A percentile compares a stretch with the other conserved stretches of the same genome.
These are phyloP conservation scores for Psittacula derbiana DNA, from an alignment of 2,797 vertebrate genomes.

Conservation along the genomic window DNA sequence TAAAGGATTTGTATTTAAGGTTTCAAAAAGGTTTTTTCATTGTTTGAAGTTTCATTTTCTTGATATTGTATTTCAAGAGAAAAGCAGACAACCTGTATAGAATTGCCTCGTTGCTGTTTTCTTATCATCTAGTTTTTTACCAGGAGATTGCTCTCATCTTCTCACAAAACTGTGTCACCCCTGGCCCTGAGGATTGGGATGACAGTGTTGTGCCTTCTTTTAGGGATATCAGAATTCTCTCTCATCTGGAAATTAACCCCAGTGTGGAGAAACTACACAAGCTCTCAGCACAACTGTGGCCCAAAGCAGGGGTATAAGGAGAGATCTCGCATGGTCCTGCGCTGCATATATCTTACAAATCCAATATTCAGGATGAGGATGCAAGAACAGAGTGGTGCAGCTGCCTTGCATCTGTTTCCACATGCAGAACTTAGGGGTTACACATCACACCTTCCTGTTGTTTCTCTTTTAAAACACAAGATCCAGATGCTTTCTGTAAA, in stretches of 20 bases:
- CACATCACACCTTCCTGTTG: not conserved
- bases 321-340: not conserved
- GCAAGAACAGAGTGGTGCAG: not conserved
- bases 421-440: not conserved
- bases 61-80: conserved; percentile 58
- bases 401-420: not conserved
- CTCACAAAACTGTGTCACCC: conserved; percentile 55
- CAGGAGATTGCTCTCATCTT: conserved; percentile 62
- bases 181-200: conserved; percentile 15
- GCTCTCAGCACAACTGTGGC: not conserved
- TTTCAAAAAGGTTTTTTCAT: not conserved
- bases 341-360: not conserved
- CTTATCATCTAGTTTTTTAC: conserved; percentile 55
- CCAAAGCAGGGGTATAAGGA: not conserved
- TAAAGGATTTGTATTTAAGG: conserved; percentile 63
- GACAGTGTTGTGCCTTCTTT: conserved; percentile 12
- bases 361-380: not conserved
- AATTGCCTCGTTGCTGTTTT: conserved; percentile 51
- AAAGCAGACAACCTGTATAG: conserved; percentile 55
- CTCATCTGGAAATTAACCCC: conserved; percentile 43
- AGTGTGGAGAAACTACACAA: not conserved
- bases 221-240: conserved; percentile 15
- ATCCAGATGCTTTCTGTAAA: not conserved
- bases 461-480: not conserved
- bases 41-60: conserved; percentile 48